A percentile compares a stretch with the other conserved stretches of the same genome.
These are phyloP conservation scores for Rosalia funebris DNA, from an alignment of 2,888 invertebrate genomes.

Conservation along the genomic window DNA sequence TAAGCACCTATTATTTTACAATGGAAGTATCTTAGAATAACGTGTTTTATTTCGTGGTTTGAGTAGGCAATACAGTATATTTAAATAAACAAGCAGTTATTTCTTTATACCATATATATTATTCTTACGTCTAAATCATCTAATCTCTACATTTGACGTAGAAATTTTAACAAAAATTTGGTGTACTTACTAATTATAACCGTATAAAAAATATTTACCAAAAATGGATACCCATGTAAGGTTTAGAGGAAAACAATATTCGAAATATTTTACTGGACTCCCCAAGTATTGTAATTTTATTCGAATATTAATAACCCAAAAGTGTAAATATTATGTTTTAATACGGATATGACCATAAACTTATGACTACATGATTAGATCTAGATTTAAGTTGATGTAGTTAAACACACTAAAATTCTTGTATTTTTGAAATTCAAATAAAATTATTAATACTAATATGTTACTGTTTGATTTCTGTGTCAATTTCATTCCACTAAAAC, in stretches of 20 bases:
- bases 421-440: slow-evolving; percentile 50
- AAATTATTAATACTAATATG: slow-evolving; percentile 48
- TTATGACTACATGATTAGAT: slow-evolving; percentile 33
- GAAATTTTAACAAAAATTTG: slow-evolving; percentile 17
- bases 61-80: no score
- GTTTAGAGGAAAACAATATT: slow-evolving; percentile 17
- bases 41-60: no score
- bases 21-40: no score
- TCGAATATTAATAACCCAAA: slow-evolving; percentile 40
- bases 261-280: slow-evolving; percentile 40
- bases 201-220: not conserved
- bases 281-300: slow-evolving; percentile 50
- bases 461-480: no score
- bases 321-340: slow-evolving; percentile 41
- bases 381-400: slow-evolving; percentile 38
- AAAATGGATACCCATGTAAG: slow-evolving; percentile 27
- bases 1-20: no score
- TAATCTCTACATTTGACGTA: slow-evolving; percentile 22
- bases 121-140: slow-evolving; percentile 1
- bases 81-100: slow-evolving; percentile 15
- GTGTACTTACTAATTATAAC: slow-evolving; percentile 5
- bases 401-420: slow-evolving; percentile 37
- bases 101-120: slow-evolving; percentile 8
- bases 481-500: no score
- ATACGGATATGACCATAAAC: slow-evolving; percentile 27